Conservation (phyloP, 2,113 vertebrate genomes). For the Cottus gobio region DNA sequence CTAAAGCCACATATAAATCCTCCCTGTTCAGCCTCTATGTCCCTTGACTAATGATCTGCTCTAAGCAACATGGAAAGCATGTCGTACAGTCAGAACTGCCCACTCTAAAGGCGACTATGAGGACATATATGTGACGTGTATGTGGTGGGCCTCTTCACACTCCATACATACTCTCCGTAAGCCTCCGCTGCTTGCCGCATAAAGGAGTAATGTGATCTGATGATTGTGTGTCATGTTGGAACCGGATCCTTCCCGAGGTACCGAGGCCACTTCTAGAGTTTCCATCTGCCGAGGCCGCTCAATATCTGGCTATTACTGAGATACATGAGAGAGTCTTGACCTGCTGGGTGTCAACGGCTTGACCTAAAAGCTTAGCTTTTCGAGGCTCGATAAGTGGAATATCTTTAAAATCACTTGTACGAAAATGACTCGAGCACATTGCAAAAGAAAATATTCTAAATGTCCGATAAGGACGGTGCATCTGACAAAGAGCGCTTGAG, state of each 20-base stretch:
- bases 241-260: slow-evolving; percentile 46
- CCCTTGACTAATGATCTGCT: background rate
- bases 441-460: background rate
- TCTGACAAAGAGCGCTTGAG: background rate
- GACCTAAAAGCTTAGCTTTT: background rate
- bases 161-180: slow-evolving; percentile 4
- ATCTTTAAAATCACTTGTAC: background rate
- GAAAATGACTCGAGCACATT: background rate
- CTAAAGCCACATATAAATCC: background rate
- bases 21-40: background rate
- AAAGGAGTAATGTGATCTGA: slow-evolving; percentile 32
- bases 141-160: background rate
- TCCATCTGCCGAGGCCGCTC: slow-evolving; percentile 10
- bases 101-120: background rate
- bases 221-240: slow-evolving; percentile 6
- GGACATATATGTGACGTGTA: slow-evolving; percentile 1
- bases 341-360: background rate
- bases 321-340: background rate
- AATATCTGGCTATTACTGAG: background rate
- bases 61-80: background rate
- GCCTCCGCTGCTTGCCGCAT: slow-evolving; percentile 3
- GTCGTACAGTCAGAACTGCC: background rate
- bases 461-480: background rate
- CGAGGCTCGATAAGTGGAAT: background rate
- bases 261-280: slow-evolving; percentile 29